A percentile compares a stretch with the other conserved stretches of the same genome.
Conservation (phyloP, 2,888 invertebrate species). For the Dicycla oo region DNA sequence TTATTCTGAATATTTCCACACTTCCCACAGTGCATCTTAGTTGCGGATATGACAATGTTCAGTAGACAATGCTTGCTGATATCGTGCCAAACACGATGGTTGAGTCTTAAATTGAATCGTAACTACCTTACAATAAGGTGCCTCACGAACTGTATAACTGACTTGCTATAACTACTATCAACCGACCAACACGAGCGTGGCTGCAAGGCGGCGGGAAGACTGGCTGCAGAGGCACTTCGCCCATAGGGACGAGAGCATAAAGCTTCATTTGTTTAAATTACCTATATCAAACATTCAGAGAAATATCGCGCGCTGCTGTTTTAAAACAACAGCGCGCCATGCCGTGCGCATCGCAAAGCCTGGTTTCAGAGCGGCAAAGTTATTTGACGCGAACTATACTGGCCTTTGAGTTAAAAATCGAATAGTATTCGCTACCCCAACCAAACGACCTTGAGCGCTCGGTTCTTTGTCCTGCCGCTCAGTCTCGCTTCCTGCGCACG, state of each 20-base stretch:
- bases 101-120: not conserved
- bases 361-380: no score
- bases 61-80: not conserved
- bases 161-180: slow-evolving; percentile 81
- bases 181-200: slow-evolving; percentile 97
- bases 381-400: no score
- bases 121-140: not conserved
- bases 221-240: slow-evolving; percentile 98
- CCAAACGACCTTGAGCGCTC: no score
- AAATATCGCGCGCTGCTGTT: no score
- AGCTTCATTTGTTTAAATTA: not conserved
- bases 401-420: not conserved
- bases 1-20: not conserved
- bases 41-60: no score
- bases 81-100: not conserved
- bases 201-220: slow-evolving; percentile 97
- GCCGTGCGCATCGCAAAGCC: no score
- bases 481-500: no score
- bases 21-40: no score
- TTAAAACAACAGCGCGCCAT: no score
- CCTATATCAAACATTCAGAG: not conserved
- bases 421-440: no score
- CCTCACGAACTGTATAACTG: not conserved
- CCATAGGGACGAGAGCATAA: not conserved
- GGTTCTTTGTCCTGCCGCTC: no score